Evolutionary conservation across 2,797 vertebrate species (phyloP), one percentile per base, ranked within the genome.

Genomic region (Chrosomus eos): DNA sequence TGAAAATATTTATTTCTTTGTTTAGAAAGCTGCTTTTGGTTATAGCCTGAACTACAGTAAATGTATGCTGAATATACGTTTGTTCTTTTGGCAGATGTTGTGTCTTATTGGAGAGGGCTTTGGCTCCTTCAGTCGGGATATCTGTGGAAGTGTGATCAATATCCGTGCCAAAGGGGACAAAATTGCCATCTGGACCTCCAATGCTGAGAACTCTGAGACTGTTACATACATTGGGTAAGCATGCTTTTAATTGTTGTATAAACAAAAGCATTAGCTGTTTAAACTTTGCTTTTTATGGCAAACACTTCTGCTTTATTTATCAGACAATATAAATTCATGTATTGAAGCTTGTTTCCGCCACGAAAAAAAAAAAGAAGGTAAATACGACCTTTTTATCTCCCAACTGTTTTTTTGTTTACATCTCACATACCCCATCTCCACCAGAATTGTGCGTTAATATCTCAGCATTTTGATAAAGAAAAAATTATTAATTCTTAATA

Each of bases 21-120:
- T 14, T 48, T 19, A 79, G 26, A 28, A 14, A 66, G 26, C 14
- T 79, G 18, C 13, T 74, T 51, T 28, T 28, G 71, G 71, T 28
- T 23, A 33, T 36, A 36, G 2, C 10, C 38, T 76, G 38, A 76
- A 5, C 5, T 76, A 60, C 14, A 19, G 18, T 1, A 48, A 66
- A 40, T 18, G 7, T 16, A 10, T 26, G 7, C 53, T 74, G 16
- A 45, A 43, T 70, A 5, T n/a, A 28, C 6, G 1, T 83, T 53
- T 67, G 26, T 80, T 74, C 1, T 3, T 68, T 18, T 40, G 45
- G 3, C 90, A 97, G 96, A 84, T 97, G 79, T 90, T 97, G 80
- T 97, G 96, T 78, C 93, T 97, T 82, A 94, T 97, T 0, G 96
- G 96, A 38, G 96, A 97, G 88, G 94, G 93, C 85, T 97, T 97